These are phyloP conservation scores for Ictidomys tridecemlineatus DNA, from an alignment of 2,113 vertebrate species.

Conservation along the genomic window DNA sequence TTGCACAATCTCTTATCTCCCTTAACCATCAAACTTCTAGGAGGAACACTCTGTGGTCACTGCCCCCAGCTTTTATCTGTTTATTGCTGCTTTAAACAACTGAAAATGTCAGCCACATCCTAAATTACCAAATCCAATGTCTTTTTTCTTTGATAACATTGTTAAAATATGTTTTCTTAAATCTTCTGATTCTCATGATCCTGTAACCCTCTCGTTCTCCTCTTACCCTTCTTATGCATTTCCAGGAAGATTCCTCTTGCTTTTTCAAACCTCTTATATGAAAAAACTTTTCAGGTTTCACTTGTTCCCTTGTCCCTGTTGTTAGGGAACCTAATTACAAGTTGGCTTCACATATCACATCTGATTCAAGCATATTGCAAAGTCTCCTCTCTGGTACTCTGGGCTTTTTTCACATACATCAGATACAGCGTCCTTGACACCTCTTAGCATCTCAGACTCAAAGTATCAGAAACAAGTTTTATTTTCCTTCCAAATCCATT, in stretches of 20 bases:
- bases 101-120: background rate
- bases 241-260: background rate
- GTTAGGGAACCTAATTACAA: background rate
- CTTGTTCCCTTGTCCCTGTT: background rate
- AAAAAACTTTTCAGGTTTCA: background rate
- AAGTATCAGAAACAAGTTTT: background rate
- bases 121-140: slow-evolving; percentile 1
- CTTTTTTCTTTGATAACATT: background rate
- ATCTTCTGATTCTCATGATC: background rate
- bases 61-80: background rate
- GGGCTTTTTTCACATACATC: background rate
- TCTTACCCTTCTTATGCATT: background rate
- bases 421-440: background rate
- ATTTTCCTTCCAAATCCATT: background rate
- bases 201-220: background rate
- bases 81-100: background rate
- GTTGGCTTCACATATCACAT: background rate
- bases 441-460: background rate
- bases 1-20: background rate
- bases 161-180: slow-evolving; percentile 18
- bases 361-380: background rate
- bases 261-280: background rate
- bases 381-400: background rate
- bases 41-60: background rate
- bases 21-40: background rate